Evolutionary conservation across 2,888 invertebrate species (phyloP), one percentile per base, ranked within the genome.

Genomic region (Nysson spinosus): DNA sequence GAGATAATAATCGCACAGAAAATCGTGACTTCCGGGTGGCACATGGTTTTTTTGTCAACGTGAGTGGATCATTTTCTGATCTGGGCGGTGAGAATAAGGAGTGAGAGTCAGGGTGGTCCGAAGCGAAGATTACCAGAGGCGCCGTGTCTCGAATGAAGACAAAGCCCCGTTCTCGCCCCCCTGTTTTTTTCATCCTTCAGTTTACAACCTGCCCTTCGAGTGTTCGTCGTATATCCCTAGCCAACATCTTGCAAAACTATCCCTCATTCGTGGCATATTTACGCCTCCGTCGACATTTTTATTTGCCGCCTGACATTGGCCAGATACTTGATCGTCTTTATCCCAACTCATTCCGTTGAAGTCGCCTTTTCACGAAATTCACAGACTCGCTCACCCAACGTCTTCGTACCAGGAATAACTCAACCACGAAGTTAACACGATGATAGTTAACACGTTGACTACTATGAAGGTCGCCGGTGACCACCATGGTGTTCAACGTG

Each of bases 381-480:
- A 68, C 56, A 14, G 46, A 14, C 28, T 28, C 44, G 9, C n/a
- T 20, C 19, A 3, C 9, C 16, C 19, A n/a, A 14, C 30, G 60
- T 51, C 40, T 43, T 65, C 47, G 58, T 37, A 40, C 42, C 35
- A 52, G 50, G 40, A 62, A 58, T 68, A 69, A 66, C 60, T 68
- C 54, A 56, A 47, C 28, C 52, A 20, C 37, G 46, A 57, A 55
- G 44, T 57, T 61, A 61, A 57, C 66, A 47, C 68, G 65, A 56
- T 75, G 68, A 73, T 72, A 58, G 66, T 62, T 49, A 54, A 43
- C 61, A 62, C 72, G 66, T 77, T n/a, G n/a, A n/a, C n/a, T n/a
- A n/a, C n/a, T n/a, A n/a, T n/a, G n/a, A n/a, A n/a, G n/a, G n/a
- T n/a, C n/a, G n/a, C n/a, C n/a, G n/a, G n/a, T n/a, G n/a, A n/a